Evolutionary conservation across 2,797 vertebrate genomes (phyloP).

Genomic region (Sylvia borin): DNA sequence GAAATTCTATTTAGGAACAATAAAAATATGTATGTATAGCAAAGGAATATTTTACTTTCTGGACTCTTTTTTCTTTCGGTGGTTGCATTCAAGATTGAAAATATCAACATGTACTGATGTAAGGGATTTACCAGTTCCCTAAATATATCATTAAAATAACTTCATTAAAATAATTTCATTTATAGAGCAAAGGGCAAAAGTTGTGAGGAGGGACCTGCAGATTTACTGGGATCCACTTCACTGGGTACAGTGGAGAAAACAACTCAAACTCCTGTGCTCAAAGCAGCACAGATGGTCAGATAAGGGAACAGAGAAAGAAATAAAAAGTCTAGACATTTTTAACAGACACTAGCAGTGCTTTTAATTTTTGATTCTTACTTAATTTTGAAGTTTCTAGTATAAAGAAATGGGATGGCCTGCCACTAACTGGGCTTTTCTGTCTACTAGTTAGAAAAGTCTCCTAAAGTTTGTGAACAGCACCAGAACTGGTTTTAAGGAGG

Average conservation of each 20-base stretch:
- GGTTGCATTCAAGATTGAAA: not conserved
- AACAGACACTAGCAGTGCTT: slow-evolving; percentile 18
- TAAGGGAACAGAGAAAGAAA: slow-evolving; percentile 55
- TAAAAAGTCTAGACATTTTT: slow-evolving; percentile 3
- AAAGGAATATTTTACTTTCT: not conserved
- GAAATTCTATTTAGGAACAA: not conserved
- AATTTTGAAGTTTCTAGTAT: not conserved
- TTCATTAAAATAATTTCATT: not conserved
- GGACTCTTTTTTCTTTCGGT: not conserved
- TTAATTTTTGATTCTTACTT: not conserved
- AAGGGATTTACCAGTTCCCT: not conserved
- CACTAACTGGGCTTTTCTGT: not conserved
- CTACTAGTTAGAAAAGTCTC: not conserved
- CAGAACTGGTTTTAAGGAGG: not conserved
- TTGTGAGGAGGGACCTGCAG: not conserved
- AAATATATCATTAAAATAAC: not conserved
- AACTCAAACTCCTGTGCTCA: slow-evolving; percentile 49
- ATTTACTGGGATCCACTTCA: slow-evolving; percentile 36
- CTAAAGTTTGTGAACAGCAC: not conserved
- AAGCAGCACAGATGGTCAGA: slow-evolving; percentile 49
- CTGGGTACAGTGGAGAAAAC: not conserved
- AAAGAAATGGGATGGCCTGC: not conserved
- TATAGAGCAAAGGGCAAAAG: slow-evolving; percentile 22
- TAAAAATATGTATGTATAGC: not conserved
- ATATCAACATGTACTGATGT: not conserved